Evolutionary conservation across 1,140 invertebrate genomes (phyloP), one percentile per base, ranked within the genome.

Genomic region (Stegodyphus mimosarum): DNA sequence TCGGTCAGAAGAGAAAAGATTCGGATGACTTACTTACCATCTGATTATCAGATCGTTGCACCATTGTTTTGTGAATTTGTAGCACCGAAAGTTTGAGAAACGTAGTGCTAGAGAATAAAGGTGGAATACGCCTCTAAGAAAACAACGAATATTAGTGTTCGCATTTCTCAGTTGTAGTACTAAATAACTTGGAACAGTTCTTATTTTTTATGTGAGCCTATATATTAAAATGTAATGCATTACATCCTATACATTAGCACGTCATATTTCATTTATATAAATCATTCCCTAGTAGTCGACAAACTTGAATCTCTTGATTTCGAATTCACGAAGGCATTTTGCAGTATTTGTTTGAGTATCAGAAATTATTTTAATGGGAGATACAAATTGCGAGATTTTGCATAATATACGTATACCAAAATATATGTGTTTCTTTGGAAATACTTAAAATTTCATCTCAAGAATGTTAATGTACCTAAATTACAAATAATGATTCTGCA

Each of bases 111-210:
- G 81, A 83, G 53, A 60, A 83, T 7, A 49, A 15, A 83, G 72
- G 81, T 74, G 71, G 81, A 55, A 63, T 75, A 75, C 48, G 72
- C 72, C 81, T 75, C 72, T 50, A 83, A 64, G 78, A 75, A 83
- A 83, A 83, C 81, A 83, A 83, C 81, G 81, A 83, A 83, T 83
- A 83, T 80, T 83, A 83, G 81, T 83, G 81, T 83, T 83, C 48
- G 17, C 55, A 73, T 69, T 66, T 74, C 72, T 83, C 33, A 83
- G 71, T 83, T 83, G 63, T 83, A 75, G 74, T n/a, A 48, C 48
- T 76, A 48, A 63, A 76, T 51, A 83, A 63, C 53, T 74, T 75
- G 72, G 63, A n/a, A 72, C 72, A 83, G 72, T 17, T 52, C 7
- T 83, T 83, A 49, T 83, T 83, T 33, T 80, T 83, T 75, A 69